phyloP scores from a whole-genome alignment of 2,113 vertebrate genomes.

The Pteronura brasiliensis region DNA sequence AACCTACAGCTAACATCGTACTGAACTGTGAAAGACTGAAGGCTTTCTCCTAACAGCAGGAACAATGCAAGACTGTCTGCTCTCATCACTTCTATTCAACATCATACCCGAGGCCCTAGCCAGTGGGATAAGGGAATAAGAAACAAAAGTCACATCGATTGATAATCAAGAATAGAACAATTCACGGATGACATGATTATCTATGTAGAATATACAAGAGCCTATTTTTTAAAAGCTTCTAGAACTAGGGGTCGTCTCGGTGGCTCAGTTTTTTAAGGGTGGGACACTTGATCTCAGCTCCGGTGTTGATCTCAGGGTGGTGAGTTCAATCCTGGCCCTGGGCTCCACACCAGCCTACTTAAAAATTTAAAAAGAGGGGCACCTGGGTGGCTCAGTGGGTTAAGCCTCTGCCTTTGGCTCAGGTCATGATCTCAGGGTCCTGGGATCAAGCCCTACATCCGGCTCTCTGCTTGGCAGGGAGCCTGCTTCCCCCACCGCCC shows the following conservation, averaged over 20 bases:
- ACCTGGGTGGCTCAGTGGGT: too few relatives aligned
- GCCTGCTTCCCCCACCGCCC: too few relatives aligned
- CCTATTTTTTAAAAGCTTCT: not conserved
- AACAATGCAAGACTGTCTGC: not conserved
- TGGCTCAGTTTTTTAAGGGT: not conserved
- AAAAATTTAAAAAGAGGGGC: not conserved
- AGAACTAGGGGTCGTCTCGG: not conserved
- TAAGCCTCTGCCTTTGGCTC: too few relatives aligned
- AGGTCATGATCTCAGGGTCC: too few relatives aligned
- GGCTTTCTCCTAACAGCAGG: slow-evolving; percentile 3
- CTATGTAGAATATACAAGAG: not conserved
- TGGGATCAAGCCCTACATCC: too few relatives aligned
- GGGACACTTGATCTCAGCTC: not conserved
- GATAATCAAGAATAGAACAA: not conserved
- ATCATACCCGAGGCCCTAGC: not conserved
- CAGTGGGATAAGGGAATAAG: not conserved
- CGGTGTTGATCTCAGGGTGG: not conserved
- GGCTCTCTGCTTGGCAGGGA: too few relatives aligned
- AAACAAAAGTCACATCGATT: not conserved
- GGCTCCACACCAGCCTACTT: not conserved
- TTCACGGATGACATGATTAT: not conserved
- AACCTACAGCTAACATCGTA: not conserved
- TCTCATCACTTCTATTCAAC: too few relatives aligned
- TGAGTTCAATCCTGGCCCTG: not conserved
- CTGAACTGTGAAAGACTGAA: not conserved